A percentile compares a stretch with the other conserved stretches of the same genome.
phyloP scores from a whole-genome alignment of 2,888 invertebrate species.

The Chirona hameri region DNA sequence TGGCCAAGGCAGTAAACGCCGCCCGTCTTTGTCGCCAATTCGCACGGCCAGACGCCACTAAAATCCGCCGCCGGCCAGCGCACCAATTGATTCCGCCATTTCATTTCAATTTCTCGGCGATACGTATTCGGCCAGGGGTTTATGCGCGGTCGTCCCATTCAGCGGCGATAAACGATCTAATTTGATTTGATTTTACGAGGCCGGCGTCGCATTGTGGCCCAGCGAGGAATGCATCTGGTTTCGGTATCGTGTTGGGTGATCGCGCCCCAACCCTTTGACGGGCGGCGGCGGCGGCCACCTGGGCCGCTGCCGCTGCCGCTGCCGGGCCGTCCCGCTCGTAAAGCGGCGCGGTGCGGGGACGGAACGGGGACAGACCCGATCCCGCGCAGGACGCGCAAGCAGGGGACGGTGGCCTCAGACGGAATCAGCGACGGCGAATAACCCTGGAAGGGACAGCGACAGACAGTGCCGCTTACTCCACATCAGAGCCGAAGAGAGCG shows the following conservation, averaged over 20 bases:
- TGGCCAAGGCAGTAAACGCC: neutral
- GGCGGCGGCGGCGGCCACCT: neutral
- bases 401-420: no score
- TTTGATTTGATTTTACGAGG: conserved; percentile 1
- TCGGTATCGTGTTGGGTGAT: neutral
- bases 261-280: conserved; percentile 8
- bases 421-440: no score
- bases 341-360: neutral
- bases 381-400: no score
- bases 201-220: neutral
- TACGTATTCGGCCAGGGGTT: neutral
- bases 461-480: no score
- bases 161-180: conserved; percentile 1
- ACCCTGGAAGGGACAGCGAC: no score
- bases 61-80: neutral
- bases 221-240: neutral
- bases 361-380: no score
- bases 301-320: neutral
- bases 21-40: neutral
- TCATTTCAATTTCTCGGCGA: neutral
- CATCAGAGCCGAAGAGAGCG: no score
- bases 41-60: neutral
- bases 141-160: neutral
- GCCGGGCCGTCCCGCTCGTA: no score
- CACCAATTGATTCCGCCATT: neutral